Evolutionary conservation across 1,140 invertebrate species (phyloP).

Genomic region (Caerostris darwini): DNA sequence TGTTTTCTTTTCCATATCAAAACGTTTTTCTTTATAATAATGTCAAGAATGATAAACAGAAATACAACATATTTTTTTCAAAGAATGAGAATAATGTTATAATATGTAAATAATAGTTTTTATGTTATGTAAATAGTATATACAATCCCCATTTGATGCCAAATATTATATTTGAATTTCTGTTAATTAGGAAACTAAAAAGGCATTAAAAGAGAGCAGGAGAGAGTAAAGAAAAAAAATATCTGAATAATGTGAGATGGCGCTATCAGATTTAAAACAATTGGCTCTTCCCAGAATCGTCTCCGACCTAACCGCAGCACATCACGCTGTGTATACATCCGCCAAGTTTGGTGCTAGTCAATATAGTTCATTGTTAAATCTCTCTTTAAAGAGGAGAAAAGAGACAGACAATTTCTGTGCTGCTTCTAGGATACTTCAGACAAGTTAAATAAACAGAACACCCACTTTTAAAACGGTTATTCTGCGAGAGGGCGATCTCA

Average conservation of each 20-base stretch:
- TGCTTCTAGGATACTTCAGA: conserved; percentile 47
- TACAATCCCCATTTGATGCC: no score
- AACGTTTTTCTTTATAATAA: no score
- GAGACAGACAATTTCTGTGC: neutral
- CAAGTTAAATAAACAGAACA: conserved; percentile 57
- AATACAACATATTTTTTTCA: no score
- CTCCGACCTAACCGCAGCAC: conserved; percentile 38
- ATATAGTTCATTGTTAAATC: conserved; percentile 65
- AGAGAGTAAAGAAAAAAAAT: neutral
- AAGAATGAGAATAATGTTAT: no score
- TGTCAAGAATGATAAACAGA: no score
- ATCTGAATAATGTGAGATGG: neutral
- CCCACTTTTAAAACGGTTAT: conserved; percentile 62
- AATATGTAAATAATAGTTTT: no score
- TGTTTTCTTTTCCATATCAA: no score
- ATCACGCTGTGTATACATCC: conserved; percentile 43
- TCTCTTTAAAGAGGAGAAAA: neutral
- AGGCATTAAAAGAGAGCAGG: neutral
- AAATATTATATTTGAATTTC: neutral
- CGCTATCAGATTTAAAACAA: conserved; percentile 47
- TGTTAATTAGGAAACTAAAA: neutral
- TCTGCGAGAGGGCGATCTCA: neutral
- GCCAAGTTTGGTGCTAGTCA: conserved; percentile 44
- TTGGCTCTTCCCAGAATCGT: conserved; percentile 9
- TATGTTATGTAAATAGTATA: no score